phyloP scores from a whole-genome alignment of 2,113 vertebrate genomes.

The Elephantulus edwardii region DNA sequence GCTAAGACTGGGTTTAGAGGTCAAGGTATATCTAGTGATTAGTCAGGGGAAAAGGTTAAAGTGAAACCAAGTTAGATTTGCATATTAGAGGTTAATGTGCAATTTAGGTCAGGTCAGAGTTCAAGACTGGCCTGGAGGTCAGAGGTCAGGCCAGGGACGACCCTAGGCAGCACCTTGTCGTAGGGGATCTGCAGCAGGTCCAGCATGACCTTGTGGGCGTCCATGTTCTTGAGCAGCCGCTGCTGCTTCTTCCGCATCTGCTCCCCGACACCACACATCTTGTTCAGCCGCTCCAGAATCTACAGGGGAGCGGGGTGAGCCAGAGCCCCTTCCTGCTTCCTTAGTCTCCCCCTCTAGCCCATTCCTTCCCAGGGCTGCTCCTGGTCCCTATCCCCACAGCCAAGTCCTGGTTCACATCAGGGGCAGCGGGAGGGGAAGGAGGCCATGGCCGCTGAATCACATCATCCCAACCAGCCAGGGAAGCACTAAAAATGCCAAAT shows the following conservation, averaged over 20 bases:
- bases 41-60: background rate
- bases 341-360: background rate
- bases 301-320: conserved; percentile 65
- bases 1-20: background rate
- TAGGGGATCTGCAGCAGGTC: conserved; percentile 98
- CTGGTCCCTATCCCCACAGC: background rate
- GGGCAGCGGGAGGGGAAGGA: background rate
- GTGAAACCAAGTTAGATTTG: background rate
- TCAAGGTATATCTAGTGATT: background rate
- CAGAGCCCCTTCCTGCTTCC: background rate
- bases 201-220: conserved; percentile 98
- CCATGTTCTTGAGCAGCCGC: conserved; percentile 97
- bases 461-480: rapidly evolving
- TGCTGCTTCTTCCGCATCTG: conserved; percentile 98
- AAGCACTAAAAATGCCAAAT: background rate
- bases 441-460: rapidly evolving
- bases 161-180: conserved; percentile 88
- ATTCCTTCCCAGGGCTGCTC: background rate
- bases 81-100: background rate
- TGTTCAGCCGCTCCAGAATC: conserved; percentile 95
- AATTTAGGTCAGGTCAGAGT: rapidly evolving
- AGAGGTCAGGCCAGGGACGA: background rate
- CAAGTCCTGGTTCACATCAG: rapidly evolving
- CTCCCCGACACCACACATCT: conserved; percentile 94
- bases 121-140: background rate